Base-by-base conservation (phyloP, 2,797 vertebrate genomes). In the Sebastolobus alascanus region DNA sequence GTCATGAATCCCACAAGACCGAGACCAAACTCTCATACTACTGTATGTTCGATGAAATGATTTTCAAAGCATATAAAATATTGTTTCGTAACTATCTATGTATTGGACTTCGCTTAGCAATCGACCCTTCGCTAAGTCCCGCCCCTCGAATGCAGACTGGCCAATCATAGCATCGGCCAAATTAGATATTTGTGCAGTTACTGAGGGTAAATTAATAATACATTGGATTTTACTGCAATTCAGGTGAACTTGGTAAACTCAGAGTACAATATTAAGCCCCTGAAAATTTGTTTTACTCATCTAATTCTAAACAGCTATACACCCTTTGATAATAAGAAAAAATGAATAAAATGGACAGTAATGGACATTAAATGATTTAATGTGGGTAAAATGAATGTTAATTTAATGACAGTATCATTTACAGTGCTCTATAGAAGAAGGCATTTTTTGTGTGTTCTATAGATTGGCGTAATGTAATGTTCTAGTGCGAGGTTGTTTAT, bases 401-500 rank as follows among this genome's bases (percentile, higher is more conserved):
- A 73, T 71, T 58, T 68, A 69, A 60, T 65, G 29, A 35, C 9
- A 1, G 7, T 59, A 22, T 76, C 10, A 52, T 55, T 29, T 27
- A 18, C 8, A n/a, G 7, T 35, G 25, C 12, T 63, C 20, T 31
- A n/a, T 37, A 14, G 35, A 50, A 74, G 25, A 56, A 72, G n/a
- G 18, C 22, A 18, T 80, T 68, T 75, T 43, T 73, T 11, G 46
- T 54, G 29, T 54, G 9, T 31, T 14, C 13, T 25, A 56, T 65
- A 81, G 60, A 75, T 70, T 80, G 80, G 35, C 68, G 65, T 68
- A 58, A 63, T 72, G 25, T 46, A 46, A 9, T 73, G 59, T 70
- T 86, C 35, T 79, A 79, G 60, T 38, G 56, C 50, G 43, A 70
- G 65, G 73, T 82, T 87, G 81, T 88, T 92, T 88, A 79, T 91